Conservation (phyloP, 2,113 vertebrate genomes). For the Caloenas nicobarica region DNA sequence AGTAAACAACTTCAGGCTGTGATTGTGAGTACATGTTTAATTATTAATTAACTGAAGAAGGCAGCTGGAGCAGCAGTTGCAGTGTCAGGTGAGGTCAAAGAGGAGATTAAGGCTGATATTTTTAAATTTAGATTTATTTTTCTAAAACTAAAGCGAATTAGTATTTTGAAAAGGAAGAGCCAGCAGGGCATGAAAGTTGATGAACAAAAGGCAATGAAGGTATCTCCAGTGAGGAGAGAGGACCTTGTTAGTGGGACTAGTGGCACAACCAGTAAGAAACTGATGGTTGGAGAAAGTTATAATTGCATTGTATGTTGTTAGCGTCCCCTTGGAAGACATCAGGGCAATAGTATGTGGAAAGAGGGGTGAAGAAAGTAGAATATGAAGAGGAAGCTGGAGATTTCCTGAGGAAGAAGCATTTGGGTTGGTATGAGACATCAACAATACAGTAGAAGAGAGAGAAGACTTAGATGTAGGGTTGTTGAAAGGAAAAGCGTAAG, state of each 20-base stretch:
- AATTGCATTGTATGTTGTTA: neutral
- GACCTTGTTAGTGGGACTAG: neutral
- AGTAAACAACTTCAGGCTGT: neutral
- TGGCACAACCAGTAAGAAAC: neutral
- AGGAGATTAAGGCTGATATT: neutral
- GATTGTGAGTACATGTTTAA: neutral
- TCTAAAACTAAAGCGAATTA: neutral
- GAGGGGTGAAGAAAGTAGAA: neutral
- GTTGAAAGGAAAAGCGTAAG: neutral
- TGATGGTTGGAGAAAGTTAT: neutral
- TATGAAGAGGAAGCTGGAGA: neutral
- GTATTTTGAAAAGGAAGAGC: neutral
- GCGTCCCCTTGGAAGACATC: neutral
- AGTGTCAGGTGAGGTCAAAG: neutral
- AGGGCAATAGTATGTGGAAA: neutral
- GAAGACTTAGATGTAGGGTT: neutral
- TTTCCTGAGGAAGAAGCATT: neutral
- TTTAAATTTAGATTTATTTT: neutral
- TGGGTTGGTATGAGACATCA: neutral
- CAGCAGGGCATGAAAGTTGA: neutral
- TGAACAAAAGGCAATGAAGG: neutral
- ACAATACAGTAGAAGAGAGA: neutral
- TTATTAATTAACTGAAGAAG: neutral
- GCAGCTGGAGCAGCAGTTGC: neutral
- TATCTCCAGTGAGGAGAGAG: neutral